Evolutionary conservation across 2,888 invertebrate genomes (phyloP), one percentile per base, ranked within the genome.

Genomic region (Tipula vernalis): DNA sequence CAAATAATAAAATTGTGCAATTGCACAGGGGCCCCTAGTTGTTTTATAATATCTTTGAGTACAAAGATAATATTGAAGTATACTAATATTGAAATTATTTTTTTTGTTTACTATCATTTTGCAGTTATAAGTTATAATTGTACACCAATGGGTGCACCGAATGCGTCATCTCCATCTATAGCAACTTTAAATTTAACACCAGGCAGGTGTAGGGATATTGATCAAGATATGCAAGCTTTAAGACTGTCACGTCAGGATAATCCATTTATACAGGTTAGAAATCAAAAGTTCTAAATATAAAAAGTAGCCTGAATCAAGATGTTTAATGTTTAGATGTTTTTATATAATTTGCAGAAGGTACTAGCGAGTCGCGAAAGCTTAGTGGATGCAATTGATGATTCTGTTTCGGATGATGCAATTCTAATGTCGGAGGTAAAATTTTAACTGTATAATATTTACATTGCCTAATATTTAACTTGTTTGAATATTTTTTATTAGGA

Each of bases 211-310:
- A 93, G 96, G 88, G 95, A 96, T 91, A 95, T 96, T 89, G 96
- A 96, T 89, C 95, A 96, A 91, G 96, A 96, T 90, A 96, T 96
- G 96, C 96, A 96, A 90, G 95, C 96, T 36, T 92, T 96, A 83
- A 93, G 96, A 89, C 93, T 96, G 85, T 96, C 96, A 8, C 93
- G 96, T 87, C 96, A 96, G 91, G 96, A 97, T 91, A 96, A 97
- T 92, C 96, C 96, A 1, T 96, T 96, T 90, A 92, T 96, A 88
- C 95, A 96, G 94, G 96, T 95, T 90, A 87, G 87, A 87, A n/a
- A n/a, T 51, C n/a, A n/a, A n/a, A 8, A 5, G 28, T 28, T 28
- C 28, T 28, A 28, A 28, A 28, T 28, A 28, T 1, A 28, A 28
- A 28, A 28, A 28, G 28, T 2, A 28, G 28, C 28, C 28, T 2